Evolutionary conservation across 2,888 invertebrate species (phyloP), one percentile per base, ranked within the genome.

Genomic region (Trichogramma evanescens): DNA sequence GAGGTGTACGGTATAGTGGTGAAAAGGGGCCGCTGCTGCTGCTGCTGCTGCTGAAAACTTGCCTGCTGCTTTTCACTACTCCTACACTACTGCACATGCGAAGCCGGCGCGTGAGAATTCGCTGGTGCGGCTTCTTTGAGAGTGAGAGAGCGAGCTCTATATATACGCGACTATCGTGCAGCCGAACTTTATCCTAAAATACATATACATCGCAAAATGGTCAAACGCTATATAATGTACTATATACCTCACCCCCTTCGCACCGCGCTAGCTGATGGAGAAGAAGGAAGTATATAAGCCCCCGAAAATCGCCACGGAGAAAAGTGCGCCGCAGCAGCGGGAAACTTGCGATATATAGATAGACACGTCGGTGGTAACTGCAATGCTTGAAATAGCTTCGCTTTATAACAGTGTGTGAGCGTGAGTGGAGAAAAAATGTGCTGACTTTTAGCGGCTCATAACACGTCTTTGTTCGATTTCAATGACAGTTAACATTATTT

Each of bases 101-200:
- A 26, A 13, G 10, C 39, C 9, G 40, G 10, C 8, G 6, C 26
- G 56, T 52, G 60, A 61, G 61, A 54, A 63, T 56, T 58, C 46
- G 51, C 56, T 13, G 56, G 53, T 48, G 50, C 53, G 56, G 61
- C 60, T 61, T 50, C 58, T 63, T 60, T 57, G 56, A 49, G 38
- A 43, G 39, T 10, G 43, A 44, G 49, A 13, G n/a, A 39, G 50
- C 50, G 50, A 10, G 50, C 50, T 50, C 39, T 50, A 7, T 40
- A 6, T 9, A 9, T 13, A n/a, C n/a, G 50, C 50, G 6, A n/a
- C 43, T 52, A 42, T 26, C 26, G 26, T 26, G 10, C 45, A 39
- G 54, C 26, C 50, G 43, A 50, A 43, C 41, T 26, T 26, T 26
- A 49, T 42, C 54, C 39, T 40, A 48, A 39, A 48, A 10, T 10